Percentiles rank a stretch among this genome's conserved stretches.
phyloP scores from a whole-genome alignment of 2,888 invertebrate genomes.

The Morpho achilles region DNA sequence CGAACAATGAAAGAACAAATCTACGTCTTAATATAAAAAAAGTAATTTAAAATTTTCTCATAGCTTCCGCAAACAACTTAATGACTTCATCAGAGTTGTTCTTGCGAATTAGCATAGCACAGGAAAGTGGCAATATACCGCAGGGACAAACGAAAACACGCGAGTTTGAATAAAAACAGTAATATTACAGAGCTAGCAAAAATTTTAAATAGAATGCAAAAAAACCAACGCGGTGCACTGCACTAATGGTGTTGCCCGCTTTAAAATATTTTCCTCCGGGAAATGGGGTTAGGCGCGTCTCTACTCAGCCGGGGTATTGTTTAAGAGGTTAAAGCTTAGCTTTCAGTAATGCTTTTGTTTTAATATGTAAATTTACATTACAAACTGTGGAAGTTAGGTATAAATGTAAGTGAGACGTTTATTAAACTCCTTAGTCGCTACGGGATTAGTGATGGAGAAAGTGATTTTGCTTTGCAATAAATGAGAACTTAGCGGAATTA shows the following conservation, averaged over 20 bases:
- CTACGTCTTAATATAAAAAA: no score
- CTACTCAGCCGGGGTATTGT: slow-evolving; percentile 49
- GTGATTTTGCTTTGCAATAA: neutral
- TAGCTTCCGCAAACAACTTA: neutral
- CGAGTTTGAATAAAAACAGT: slow-evolving; percentile 22
- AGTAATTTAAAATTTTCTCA: no score
- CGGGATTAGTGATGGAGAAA: slow-evolving; percentile 10
- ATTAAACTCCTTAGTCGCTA: slow-evolving; percentile 24
- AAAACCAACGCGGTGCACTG: slow-evolving; percentile 53
- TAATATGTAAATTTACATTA: slow-evolving; percentile 35
- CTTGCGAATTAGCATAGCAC: slow-evolving; percentile 20
- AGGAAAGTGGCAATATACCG: slow-evolving; percentile 23
- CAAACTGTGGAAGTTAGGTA: slow-evolving; percentile 30
- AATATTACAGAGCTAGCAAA: slow-evolving; percentile 37
- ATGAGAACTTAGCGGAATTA: no score
- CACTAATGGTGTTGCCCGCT: slow-evolving; percentile 49
- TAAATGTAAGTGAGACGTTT: slow-evolving; percentile 26
- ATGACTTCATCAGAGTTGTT: slow-evolving; percentile 2
- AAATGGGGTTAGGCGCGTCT: slow-evolving; percentile 55
- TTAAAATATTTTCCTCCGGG: slow-evolving; percentile 49
- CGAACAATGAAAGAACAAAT: no score
- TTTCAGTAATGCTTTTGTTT: slow-evolving; percentile 38
- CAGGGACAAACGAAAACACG: slow-evolving; percentile 25
- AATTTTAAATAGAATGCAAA: slow-evolving; percentile 61
- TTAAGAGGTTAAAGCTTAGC: slow-evolving; percentile 40